phyloP scores from a whole-genome alignment of 2,113 vertebrate genomes.

The Cryptomyrus ogoouensis region DNA sequence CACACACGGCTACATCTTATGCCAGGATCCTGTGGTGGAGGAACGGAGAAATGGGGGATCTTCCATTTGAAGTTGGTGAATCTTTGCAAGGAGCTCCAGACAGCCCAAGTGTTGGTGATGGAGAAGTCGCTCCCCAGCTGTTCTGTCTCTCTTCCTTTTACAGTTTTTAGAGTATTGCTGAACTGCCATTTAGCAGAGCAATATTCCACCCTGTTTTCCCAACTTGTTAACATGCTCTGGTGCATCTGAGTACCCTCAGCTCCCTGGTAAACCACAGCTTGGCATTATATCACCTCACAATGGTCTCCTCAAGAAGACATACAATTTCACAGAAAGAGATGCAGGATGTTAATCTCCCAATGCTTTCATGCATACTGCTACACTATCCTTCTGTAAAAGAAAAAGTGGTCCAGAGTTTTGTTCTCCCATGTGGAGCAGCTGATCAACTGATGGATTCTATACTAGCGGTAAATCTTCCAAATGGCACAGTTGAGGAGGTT shows the following conservation, averaged over 20 bases:
- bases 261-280: background rate
- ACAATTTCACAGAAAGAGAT: background rate
- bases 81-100: background rate
- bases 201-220: background rate
- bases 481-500: background rate
- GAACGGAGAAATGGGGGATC: background rate
- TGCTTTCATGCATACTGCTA: background rate
- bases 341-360: background rate
- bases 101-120: background rate
- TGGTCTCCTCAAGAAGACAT: background rate
- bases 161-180: background rate
- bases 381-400: background rate
- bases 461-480: background rate
- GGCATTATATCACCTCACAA: background rate
- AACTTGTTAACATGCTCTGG: background rate
- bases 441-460: background rate
- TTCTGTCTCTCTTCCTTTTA: background rate
- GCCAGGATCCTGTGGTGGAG: background rate
- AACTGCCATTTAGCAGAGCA: background rate
- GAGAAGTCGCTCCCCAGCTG: background rate
- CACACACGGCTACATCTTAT: background rate
- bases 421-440: background rate
- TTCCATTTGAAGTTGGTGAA: background rate
- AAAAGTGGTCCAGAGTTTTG: background rate
- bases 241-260: background rate